Conservation (phyloP, 2,888 invertebrate genomes). For the Drosophila mulleri region DNA sequence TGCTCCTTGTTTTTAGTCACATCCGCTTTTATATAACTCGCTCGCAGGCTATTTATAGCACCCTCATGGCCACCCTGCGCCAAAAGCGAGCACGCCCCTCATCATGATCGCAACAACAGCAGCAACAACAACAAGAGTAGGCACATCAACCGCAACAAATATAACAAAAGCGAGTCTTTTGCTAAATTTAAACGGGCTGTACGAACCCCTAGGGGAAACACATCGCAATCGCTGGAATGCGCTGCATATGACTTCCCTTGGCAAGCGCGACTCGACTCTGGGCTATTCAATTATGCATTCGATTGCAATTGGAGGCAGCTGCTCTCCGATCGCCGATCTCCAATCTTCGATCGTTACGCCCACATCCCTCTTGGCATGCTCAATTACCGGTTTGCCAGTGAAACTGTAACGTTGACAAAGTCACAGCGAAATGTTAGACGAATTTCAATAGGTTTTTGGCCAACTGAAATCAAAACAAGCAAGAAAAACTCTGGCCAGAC, state of each 20-base stretch:
- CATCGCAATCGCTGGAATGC: slow-evolving; percentile 42
- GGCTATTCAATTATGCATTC: slow-evolving; percentile 44
- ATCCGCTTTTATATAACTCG: slow-evolving; percentile 58
- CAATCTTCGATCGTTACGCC: slow-evolving; percentile 9
- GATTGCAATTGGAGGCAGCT: slow-evolving; percentile 30
- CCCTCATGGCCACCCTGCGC: slow-evolving; percentile 59
- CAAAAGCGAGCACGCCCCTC: slow-evolving; percentile 44
- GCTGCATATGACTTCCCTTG: slow-evolving; percentile 26
- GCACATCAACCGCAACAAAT: slow-evolving; percentile 8
- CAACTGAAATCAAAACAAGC: slow-evolving; percentile 53
- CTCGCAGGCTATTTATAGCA: slow-evolving; percentile 64
- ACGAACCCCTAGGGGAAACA: slow-evolving; percentile 30
- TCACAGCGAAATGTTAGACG: slow-evolving; percentile 32
- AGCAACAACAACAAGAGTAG: slow-evolving; percentile 6
- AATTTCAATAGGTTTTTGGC: slow-evolving; percentile 57
- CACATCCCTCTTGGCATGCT: slow-evolving; percentile 13
- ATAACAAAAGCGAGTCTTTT: slow-evolving; percentile 17
- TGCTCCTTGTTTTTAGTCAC: slow-evolving; percentile 51
- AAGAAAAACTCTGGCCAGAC: background rate
- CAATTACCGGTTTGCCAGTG: slow-evolving; percentile 55
- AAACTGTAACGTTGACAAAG: slow-evolving; percentile 54
- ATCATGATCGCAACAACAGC: slow-evolving; percentile 24
- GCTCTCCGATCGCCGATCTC: slow-evolving; percentile 7
- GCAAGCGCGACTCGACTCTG: slow-evolving; percentile 12
- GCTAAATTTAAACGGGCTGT: slow-evolving; percentile 56